Conservation (phyloP, 2,113 vertebrate genomes). For the Platysteira castanea region DNA sequence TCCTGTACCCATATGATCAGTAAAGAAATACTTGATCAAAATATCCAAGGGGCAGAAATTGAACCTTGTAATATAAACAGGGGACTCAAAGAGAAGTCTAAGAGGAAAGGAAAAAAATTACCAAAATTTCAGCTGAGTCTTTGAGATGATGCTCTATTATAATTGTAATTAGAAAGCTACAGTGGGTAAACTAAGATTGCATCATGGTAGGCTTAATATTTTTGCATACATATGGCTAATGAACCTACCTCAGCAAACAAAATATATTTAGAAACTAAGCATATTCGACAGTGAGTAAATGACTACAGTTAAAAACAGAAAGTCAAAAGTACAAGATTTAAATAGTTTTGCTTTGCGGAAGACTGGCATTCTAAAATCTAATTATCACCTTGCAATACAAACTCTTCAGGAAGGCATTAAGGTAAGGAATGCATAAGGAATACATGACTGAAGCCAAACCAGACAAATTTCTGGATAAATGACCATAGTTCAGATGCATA, state of each 20-base stretch:
- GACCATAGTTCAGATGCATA: not conserved
- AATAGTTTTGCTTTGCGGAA: not conserved
- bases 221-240: not conserved
- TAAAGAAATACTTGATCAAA: not conserved
- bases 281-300: not conserved
- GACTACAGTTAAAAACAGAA: not conserved
- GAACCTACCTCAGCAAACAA: not conserved
- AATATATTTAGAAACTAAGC: not conserved
- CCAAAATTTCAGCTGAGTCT: not conserved
- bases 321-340: not conserved
- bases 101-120: not conserved
- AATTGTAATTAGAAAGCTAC: not conserved
- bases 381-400: not conserved
- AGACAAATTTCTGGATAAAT: slow-evolving; percentile 8
- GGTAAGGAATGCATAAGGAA: not conserved
- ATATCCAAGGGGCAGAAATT: not conserved
- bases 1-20: not conserved
- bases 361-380: not conserved
- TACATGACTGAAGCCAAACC: not conserved
- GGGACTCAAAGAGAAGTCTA: not conserved
- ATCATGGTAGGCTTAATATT: not conserved
- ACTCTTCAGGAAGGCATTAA: not conserved
- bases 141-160: not conserved
- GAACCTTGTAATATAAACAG: not conserved
- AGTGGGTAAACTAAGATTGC: not conserved